These are phyloP conservation scores for Tetramorium simillimum DNA, from an alignment of 1,140 invertebrate genomes.

Conservation along the genomic window DNA sequence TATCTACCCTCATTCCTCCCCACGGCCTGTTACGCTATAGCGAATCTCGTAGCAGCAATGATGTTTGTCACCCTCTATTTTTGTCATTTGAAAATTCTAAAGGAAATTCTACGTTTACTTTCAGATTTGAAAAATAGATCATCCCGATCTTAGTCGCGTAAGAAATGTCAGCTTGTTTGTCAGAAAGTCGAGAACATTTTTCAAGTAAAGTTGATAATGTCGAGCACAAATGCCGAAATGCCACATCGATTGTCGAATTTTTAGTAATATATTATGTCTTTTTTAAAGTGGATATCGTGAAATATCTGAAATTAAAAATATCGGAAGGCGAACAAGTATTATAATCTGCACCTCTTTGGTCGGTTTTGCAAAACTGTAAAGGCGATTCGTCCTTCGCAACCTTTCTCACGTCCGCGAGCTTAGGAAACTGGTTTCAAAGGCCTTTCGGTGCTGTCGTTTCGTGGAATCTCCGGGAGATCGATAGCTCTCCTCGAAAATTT, in stretches of 20 bases:
- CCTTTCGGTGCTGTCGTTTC: slow-evolving; percentile 67
- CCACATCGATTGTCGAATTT: neutral
- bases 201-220: neutral
- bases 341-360: slow-evolving; percentile 70
- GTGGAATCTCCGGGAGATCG: slow-evolving; percentile 64
- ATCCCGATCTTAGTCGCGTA: neutral
- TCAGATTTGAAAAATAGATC: slow-evolving; percentile 35
- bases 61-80: slow-evolving; percentile 68
- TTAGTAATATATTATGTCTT: neutral
- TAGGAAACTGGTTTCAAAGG: slow-evolving; percentile 73
- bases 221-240: neutral
- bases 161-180: neutral
- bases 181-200: neutral
- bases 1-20: slow-evolving; percentile 32
- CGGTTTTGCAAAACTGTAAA: slow-evolving; percentile 57
- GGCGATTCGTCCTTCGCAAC: slow-evolving; percentile 61
- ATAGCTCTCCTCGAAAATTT: slow-evolving; percentile 62
- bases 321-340: slow-evolving; percentile 48
- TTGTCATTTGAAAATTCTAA: slow-evolving; percentile 41
- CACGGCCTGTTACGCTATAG: slow-evolving; percentile 72
- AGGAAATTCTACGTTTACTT: neutral
- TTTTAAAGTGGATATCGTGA: neutral
- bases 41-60: slow-evolving; percentile 65
- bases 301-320: neutral
- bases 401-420: slow-evolving; percentile 58